Evolutionary conservation across 2,797 vertebrate species (phyloP), one percentile per base, ranked within the genome.

Genomic region (Poecile montanus): DNA sequence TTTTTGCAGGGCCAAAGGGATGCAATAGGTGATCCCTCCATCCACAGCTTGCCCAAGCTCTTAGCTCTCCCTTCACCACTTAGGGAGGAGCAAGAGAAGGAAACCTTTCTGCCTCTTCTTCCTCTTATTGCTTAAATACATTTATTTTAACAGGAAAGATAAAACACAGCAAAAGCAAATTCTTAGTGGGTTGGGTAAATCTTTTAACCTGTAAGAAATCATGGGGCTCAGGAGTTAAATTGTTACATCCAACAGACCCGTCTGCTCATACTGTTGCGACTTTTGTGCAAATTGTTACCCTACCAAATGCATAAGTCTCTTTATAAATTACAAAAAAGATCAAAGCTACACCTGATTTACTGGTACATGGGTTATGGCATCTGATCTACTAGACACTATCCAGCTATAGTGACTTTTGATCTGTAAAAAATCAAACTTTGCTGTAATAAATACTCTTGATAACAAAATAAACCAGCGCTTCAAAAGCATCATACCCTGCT

Each of bases 351-450:
- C 20, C 25, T 26, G 42, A 75, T 70, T 87, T 61, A 66, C 19
- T 70, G 56, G 11, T 38, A 30, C 45, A 42, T 4, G 26, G 63
- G 26, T 45, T 80, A 61, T 1, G 26, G 16, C 0, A 0, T 44
- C 16, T 48, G 16, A 66, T 72, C 66, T 40, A 56, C 18, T 9
- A 85, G 40, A 32, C 19, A 23, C 12, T 68, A 67, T 13, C 57
- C 27, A 85, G 89, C 16, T 45, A 50, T 1, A 83, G 30, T 6
- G 20, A 53, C 7, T 68, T 75, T n/a, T 67, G 27, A 74, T 9
- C 18, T 23, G 22, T 36, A 83, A 80, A 85, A 78, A 89, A 61
- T 11, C 63, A 85, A 76, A 87, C 34, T 48, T n/a, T 42, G 20
- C 27, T 60, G 20, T 18, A 91, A 94, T 34, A 87, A 82, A 91